A percentile compares a stretch with the other conserved stretches of the same genome.
Evolutionary conservation across 2,888 invertebrate species (phyloP).

Genomic region (Maniola hyperantus): DNA sequence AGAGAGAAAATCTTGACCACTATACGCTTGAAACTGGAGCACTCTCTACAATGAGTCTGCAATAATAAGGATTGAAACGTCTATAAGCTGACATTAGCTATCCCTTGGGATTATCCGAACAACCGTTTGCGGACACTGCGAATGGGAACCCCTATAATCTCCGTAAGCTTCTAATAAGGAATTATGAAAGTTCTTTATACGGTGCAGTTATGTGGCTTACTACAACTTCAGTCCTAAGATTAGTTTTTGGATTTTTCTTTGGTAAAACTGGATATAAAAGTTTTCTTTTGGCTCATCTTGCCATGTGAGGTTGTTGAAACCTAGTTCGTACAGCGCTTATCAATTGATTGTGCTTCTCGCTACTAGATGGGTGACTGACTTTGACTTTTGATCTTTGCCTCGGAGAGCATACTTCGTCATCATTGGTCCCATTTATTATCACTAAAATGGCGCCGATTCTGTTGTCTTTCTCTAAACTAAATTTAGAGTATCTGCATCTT

Average conservation of each 20-base stretch:
- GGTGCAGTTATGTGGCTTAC: conserved; percentile 14
- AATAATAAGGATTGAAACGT: not conserved
- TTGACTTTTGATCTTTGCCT: too few relatives aligned
- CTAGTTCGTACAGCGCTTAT: too few relatives aligned
- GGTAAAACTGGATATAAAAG: not conserved
- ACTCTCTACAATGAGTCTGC: not conserved
- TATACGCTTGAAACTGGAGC: not conserved
- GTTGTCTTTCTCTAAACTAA: too few relatives aligned
- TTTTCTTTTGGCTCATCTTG: too few relatives aligned
- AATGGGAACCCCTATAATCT: conserved; percentile 3
- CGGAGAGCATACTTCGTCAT: too few relatives aligned
- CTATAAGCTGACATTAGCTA: not conserved
- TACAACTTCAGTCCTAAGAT: not conserved
- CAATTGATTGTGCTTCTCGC: too few relatives aligned
- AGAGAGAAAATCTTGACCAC: too few relatives aligned
- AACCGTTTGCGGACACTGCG: not conserved
- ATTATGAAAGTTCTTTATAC: conserved; percentile 11
- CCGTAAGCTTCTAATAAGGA: conserved; percentile 15
- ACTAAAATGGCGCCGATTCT: too few relatives aligned
- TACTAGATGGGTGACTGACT: too few relatives aligned
- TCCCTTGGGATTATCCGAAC: not conserved
- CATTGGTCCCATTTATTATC: too few relatives aligned
- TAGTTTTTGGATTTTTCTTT: conserved; percentile 1
- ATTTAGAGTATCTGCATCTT: too few relatives aligned
- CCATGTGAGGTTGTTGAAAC: too few relatives aligned